Evolutionary conservation across 2,797 vertebrate species (phyloP), one percentile per base, ranked within the genome.

Genomic region (Neosalanx taihuensis): DNA sequence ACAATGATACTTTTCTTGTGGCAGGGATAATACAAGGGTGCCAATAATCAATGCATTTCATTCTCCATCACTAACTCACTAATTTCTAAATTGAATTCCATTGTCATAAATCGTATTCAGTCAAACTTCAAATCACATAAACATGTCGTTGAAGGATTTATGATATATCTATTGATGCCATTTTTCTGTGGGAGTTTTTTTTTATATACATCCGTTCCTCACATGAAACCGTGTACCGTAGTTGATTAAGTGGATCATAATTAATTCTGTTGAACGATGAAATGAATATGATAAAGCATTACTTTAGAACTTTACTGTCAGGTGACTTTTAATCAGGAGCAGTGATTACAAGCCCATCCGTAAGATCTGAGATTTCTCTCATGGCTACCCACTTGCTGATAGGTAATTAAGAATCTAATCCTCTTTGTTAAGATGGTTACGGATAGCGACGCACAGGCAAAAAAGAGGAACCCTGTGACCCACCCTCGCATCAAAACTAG

Each of bases 381-480:
- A 70, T 70, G 59, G 18, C 69, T 61, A n/a, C 31, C 4, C 58
- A 70, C 69, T 62, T 30, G 15, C 10, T 41, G 67, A 26, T 37
- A 23, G 56, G n/a, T 60, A 69, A 69, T 69, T 69, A 58, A 70
- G 35, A 26, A n/a, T 60, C 60, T 46, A 61, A 70, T 61, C 60
- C 69, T 46, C 30, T 49, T 62, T 62, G 31, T n/a, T 61, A 31
- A 70, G 59, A 29, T 15, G 59, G 58, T 70, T 59, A 62, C 61
- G 17, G 26, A 17, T 62, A 62, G 51, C 60, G 58, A 70, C 46
- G 35, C 41, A 51, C 33, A 41, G 9, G 69, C 26, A 30, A 70
- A 49, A 26, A 61, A 61, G 61, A 49, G 56, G 26, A 70, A 49
- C 60, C 35, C 59, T 49, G 20, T 29, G 56, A 58, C 37, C 59